Base-by-base conservation (phyloP, 2,797 vertebrate species). In the Thamnophis elegans region DNA sequence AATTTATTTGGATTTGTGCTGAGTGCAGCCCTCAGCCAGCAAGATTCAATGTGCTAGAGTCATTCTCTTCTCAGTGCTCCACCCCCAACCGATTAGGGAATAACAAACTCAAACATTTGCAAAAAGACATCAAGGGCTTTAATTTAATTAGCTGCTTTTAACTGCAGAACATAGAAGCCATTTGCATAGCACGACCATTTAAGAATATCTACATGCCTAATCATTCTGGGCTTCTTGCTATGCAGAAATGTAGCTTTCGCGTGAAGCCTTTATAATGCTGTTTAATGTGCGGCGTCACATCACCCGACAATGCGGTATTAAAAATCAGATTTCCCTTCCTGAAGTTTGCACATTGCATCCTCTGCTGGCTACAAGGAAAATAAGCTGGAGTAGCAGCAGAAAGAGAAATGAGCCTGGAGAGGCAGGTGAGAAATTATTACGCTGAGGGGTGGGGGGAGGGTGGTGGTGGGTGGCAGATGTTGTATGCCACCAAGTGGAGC, bases 351-450 rank as follows among this genome's bases (percentile, higher is more conserved):
- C 94, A 59, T 91, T 91, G 89, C 92, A 89, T 95, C 96, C 95
- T 95, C 97, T 96, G 93, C 96, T 95, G 97, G 96, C 92, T 89
- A 56, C 87, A 93, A n/a, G 91, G 14, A 7, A 88, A 88, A 90
- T 65, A 93, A 13, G 56, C 26, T 22, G 22, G 93, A 92, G 20
- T 16, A 55, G 82, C 28, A 94, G 32, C 5, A 86, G 2, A 28
- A 11, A 0, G 26, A 25, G 51, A 68, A 92, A 25, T 4, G n/a
- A 51, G 14, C 26, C 6, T 3, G 9, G 32, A 68, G 65, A 68
- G n/a, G 68, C 18, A 22, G 73, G 9, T 42, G 36, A 22, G 73
- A 11, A 78, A 42, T 78, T 22, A 42, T 22, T 56, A 56, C 14
- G 56, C 5, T 42, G 42, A 4, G 42, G 42, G 9, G 4, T 0